phyloP scores from a whole-genome alignment of 2,113 vertebrate species.

The Orthonyx spaldingii region DNA sequence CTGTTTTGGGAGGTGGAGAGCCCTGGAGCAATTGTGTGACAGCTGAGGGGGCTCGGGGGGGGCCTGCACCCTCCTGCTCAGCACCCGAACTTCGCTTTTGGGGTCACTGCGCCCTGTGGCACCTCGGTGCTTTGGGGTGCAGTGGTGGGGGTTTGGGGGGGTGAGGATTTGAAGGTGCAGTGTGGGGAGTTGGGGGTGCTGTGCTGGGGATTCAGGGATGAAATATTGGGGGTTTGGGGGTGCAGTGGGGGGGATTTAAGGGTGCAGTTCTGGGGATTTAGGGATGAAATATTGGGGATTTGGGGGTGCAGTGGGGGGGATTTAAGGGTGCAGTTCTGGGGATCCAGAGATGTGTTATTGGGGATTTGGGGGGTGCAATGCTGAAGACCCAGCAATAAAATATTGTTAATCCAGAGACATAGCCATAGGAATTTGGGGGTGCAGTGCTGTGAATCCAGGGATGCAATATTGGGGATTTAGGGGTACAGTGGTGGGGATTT shows the following conservation, averaged over 20 bases:
- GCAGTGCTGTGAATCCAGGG: neutral
- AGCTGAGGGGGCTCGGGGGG: neutral
- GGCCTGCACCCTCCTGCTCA: neutral
- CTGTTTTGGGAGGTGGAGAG: conserved; percentile 32
- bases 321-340: rapidly evolving
- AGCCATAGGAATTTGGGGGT: too few species aligned
- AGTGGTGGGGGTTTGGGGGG: rapidly evolving
- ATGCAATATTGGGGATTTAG: neutral
- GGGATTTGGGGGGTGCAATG: neutral
- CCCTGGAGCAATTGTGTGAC: neutral
- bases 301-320: neutral
- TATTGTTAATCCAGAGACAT: too few species aligned
- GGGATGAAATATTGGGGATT: too few species aligned
- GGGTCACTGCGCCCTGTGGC: neutral
- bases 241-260: rapidly evolving
- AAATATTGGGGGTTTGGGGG: rapidly evolving
- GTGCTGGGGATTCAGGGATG: too few species aligned
- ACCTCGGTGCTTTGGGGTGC: neutral
- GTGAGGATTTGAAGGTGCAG: neutral
- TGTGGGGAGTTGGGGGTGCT: neutral
- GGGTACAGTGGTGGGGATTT: neutral
- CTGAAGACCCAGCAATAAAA: too few species aligned
- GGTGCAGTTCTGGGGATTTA: too few species aligned
- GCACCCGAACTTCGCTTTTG: neutral
- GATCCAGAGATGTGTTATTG: rapidly evolving